Evolutionary conservation across 2,888 invertebrate species (phyloP), one percentile per base, ranked within the genome.

Genomic region (Drosophila anceps): DNA sequence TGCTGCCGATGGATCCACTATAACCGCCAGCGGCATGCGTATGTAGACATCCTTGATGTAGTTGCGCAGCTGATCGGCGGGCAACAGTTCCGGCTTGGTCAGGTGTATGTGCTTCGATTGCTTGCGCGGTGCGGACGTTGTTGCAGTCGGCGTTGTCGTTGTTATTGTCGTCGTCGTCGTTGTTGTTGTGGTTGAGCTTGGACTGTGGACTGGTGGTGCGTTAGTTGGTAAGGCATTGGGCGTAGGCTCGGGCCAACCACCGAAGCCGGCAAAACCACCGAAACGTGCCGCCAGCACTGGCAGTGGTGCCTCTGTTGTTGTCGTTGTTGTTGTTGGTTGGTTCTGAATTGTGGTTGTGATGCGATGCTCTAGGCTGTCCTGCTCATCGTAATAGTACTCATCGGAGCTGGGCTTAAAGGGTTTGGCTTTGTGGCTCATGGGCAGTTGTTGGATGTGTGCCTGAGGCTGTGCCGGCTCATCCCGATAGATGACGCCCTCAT

Each of bases 11-110:
- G 93, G 93, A 84, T 93, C 93, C 44, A 93, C 91, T 63, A 93
- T 91, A 46, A 92, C 92, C 8, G 93, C 93, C 69, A 93, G 72
- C n/a, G 93, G 93, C 91, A 92, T 92, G 57, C 93, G 91, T 61
- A 93, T 92, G 76, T 93, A 93, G 51, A 92, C 91, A 86, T 93
- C 93, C 80, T 93, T 93, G 61, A 93, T 91, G 69, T 92, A 93
- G 75, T 92, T 92, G 65, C 93, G 90, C 73, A 93, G 82, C 69
- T 92, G 91, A 79, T 93, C 93, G 64, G 93, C 91, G 33, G 93
- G 93, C 78, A 92, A 73, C 61, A 92, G 79, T 57, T 89, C 88
- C 31, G 89, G 73, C 62, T 89, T 91, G 60, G 82, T 71, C 59
- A 91, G 78, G 35, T 90, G 89, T 67, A 92, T 91, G 72, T 92